phyloP scores from a whole-genome alignment of 2,888 invertebrate species.

The Amblyteles armatorius region DNA sequence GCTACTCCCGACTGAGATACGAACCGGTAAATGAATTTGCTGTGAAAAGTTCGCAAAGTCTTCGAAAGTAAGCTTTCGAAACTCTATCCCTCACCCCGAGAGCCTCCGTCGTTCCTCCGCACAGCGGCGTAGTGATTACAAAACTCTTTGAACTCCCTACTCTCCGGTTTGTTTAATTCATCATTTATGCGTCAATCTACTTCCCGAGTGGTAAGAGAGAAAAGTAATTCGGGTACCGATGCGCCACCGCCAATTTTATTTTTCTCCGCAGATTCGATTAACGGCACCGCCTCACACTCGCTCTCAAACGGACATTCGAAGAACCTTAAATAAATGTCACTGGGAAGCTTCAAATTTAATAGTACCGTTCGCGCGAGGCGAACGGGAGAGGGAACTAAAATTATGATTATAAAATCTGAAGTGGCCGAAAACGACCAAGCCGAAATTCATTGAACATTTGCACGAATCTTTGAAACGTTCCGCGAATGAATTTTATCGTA shows the following conservation, averaged over 20 bases:
- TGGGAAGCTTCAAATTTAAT: conserved; percentile 7
- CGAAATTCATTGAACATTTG: background rate
- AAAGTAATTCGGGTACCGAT: conserved; percentile 2
- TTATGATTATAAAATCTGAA: background rate
- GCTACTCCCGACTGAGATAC: conserved; percentile 19
- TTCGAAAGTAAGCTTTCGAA: conserved; percentile 54
- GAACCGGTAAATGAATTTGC: conserved; percentile 57
- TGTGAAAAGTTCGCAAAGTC: conserved; percentile 54
- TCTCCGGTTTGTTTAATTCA: conserved; percentile 41
- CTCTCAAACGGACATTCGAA: background rate
- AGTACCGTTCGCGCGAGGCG: background rate
- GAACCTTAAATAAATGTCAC: conserved; percentile 24
- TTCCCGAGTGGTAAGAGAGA: background rate
- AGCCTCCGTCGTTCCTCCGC: conserved; percentile 13
- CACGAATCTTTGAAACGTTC: background rate
- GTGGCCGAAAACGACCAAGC: background rate
- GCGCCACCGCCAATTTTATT: conserved; percentile 34
- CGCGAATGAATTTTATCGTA: background rate
- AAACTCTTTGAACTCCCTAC: conserved; percentile 54
- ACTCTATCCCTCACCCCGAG: conserved; percentile 12
- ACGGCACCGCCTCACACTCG: background rate
- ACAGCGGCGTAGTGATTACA: conserved; percentile 27
- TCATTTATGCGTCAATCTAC: conserved; percentile 41
- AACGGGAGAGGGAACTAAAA: background rate
- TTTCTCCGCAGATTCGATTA: conserved; percentile 21